Percentiles rank a stretch among this genome's conserved stretches.
phyloP scores from a whole-genome alignment of 1,140 invertebrate genomes.

The Belonocnema kinseyi region DNA sequence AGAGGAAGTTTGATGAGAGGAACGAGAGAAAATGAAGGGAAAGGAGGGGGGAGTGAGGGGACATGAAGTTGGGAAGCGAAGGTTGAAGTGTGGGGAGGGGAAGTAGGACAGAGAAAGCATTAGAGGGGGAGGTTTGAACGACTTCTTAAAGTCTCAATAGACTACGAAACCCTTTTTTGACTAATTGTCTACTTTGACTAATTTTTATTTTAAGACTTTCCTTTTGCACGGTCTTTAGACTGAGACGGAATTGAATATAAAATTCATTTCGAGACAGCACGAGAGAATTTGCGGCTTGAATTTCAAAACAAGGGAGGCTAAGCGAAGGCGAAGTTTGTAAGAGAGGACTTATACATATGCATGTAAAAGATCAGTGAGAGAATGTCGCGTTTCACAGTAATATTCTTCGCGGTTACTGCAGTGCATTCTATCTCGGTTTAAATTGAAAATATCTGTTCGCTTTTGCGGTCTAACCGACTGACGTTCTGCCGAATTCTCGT shows the following conservation, averaged over 20 bases:
- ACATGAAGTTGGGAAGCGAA: too few species aligned
- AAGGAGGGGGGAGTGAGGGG: too few species aligned
- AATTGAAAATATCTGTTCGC: slow-evolving; percentile 50
- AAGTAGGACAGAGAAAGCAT: too few species aligned
- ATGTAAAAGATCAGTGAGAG: slow-evolving; percentile 30
- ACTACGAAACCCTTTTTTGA: too few species aligned
- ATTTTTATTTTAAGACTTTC: too few species aligned
- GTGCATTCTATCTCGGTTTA: slow-evolving; percentile 37
- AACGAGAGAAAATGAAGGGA: too few species aligned
- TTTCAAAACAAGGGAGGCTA: slow-evolving; percentile 30
- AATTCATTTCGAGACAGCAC: slow-evolving; percentile 20
- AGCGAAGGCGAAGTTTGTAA: slow-evolving; percentile 23
- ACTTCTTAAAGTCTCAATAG: too few species aligned
- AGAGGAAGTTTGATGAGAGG: too few species aligned
- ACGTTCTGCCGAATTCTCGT: slow-evolving; percentile 36
- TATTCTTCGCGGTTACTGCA: background rate
- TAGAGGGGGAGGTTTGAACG: too few species aligned
- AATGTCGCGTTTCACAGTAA: slow-evolving; percentile 6
- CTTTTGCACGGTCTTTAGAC: slow-evolving; percentile 12
- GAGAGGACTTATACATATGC: slow-evolving; percentile 29
- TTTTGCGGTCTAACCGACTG: slow-evolving; percentile 31
- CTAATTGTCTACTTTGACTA: too few species aligned
- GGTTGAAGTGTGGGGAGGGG: too few species aligned
- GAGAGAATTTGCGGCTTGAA: slow-evolving; percentile 30
- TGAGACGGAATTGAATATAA: slow-evolving; percentile 23